phyloP scores from a whole-genome alignment of 2,797 vertebrate species.

The Sphenodon punctatus region DNA sequence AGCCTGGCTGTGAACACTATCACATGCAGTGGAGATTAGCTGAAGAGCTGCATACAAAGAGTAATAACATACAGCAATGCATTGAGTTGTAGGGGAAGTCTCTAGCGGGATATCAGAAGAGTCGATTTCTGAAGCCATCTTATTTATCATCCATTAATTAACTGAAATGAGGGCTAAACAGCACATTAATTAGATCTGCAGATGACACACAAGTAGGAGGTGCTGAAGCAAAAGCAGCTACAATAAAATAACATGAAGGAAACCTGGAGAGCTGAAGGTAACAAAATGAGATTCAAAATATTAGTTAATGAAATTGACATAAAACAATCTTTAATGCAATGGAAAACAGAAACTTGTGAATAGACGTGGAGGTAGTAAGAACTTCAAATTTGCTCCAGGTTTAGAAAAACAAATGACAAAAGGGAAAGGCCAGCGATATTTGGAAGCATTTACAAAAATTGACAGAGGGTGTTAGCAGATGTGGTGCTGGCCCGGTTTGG shows the following conservation, averaged over 20 bases:
- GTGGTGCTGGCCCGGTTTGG: too few relatives aligned
- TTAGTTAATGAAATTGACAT: not conserved
- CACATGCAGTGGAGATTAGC: not conserved
- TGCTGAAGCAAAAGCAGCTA: not conserved
- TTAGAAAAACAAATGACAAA: not conserved
- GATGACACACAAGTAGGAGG: not conserved
- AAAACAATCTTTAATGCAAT: not conserved
- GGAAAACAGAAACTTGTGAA: not conserved
- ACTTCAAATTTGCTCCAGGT: not conserved
- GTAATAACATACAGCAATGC: not conserved
- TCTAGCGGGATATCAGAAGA: not conserved
- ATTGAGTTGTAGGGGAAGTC: not conserved
- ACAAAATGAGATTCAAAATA: not conserved
- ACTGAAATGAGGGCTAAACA: not conserved
- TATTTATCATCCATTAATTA: not conserved
- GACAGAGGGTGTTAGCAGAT: too few relatives aligned
- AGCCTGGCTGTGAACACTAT: not conserved
- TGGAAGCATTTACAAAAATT: not conserved
- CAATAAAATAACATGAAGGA: not conserved
- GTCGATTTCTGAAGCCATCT: not conserved
- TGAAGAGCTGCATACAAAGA: not conserved
- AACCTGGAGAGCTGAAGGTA: not conserved
- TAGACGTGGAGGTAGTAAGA: not conserved
- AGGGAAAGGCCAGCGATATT: not conserved
- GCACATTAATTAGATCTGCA: not conserved